These are phyloP conservation scores for Globicephala melas DNA, from an alignment of 2,113 vertebrate genomes.

Conservation along the genomic window DNA sequence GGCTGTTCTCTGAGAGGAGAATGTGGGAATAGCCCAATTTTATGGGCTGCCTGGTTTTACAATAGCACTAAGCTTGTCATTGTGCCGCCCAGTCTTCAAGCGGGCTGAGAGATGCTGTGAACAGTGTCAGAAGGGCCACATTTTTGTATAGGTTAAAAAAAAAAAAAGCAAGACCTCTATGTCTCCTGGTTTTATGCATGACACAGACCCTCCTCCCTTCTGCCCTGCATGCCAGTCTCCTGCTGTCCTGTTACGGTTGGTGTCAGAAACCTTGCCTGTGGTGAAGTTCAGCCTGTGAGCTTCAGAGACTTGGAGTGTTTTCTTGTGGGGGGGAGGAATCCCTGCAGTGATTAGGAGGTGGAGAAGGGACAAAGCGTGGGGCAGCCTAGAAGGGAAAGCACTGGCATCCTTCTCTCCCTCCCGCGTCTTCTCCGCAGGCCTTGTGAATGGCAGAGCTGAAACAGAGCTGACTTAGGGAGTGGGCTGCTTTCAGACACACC, in stretches of 20 bases:
- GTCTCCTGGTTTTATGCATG: neutral
- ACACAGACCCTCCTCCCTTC: neutral
- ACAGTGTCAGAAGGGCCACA: neutral
- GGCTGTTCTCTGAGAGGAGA: neutral
- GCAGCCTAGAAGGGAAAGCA: neutral
- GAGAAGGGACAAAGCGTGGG: neutral
- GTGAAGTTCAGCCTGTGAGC: neutral
- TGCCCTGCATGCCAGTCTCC: neutral
- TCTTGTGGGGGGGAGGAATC: neutral
- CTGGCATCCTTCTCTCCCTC: neutral
- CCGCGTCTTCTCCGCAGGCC: neutral
- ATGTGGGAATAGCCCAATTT: neutral
- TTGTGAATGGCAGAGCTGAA: neutral
- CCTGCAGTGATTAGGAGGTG: conserved; percentile 15
- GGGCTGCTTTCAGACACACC: neutral
- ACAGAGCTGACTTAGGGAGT: neutral
- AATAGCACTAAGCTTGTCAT: neutral
- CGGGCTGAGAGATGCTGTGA: neutral
- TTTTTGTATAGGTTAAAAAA: neutral
- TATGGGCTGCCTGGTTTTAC: neutral
- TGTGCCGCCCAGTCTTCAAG: neutral
- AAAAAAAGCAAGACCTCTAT: neutral
- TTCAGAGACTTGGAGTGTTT: neutral
- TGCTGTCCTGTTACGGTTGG: neutral
- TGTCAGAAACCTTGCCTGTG: neutral